Percentiles rank a stretch among this genome's conserved stretches.
These are phyloP conservation scores for Egretta garzetta DNA, from an alignment of 2,113 vertebrate genomes.

Conservation along the genomic window DNA sequence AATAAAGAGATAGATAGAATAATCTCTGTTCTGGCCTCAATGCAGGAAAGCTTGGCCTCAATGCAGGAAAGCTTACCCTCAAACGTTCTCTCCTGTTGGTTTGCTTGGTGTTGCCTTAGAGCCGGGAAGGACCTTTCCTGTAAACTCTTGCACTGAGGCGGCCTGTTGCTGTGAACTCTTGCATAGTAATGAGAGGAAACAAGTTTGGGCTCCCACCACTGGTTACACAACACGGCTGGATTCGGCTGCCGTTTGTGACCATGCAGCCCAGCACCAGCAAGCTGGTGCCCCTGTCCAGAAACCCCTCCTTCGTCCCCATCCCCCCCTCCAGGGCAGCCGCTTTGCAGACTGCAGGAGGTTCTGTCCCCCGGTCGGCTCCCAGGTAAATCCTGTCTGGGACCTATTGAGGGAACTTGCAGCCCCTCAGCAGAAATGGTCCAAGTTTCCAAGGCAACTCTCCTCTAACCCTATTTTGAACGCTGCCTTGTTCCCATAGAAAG, in stretches of 20 bases:
- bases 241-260: background rate
- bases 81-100: background rate
- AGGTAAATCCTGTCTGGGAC: slow-evolving; percentile 41
- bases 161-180: slow-evolving; percentile 44
- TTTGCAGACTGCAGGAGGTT: background rate
- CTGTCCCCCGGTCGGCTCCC: background rate
- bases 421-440: background rate
- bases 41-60: background rate
- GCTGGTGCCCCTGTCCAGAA: background rate
- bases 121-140: background rate
- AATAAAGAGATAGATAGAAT: fast-evolving
- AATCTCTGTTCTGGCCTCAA: background rate
- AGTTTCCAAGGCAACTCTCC: slow-evolving; percentile 52
- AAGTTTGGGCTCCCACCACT: slow-evolving; percentile 14
- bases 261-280: background rate
- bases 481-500: slow-evolving; percentile 32
- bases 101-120: background rate
- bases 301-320: background rate
- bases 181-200: slow-evolving; percentile 55
- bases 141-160: slow-evolving; percentile 27
- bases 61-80: background rate
- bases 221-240: slow-evolving; percentile 29
- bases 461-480: background rate
- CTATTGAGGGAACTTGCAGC: background rate
- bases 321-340: background rate